phyloP scores from a whole-genome alignment of 2,113 vertebrate species.

The Syrmaticus mikado region DNA sequence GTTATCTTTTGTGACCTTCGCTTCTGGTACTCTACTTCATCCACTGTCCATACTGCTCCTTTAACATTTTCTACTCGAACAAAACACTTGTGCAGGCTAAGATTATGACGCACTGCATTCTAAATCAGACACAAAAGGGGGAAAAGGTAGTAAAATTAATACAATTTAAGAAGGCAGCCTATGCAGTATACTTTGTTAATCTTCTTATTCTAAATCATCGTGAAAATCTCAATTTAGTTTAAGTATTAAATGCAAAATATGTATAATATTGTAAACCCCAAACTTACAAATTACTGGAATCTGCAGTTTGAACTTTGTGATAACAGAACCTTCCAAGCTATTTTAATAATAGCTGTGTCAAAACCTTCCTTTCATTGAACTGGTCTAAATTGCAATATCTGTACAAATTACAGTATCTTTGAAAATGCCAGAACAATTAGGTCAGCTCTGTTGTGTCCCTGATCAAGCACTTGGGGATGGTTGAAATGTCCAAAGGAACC shows the following conservation, averaged over 20 bases:
- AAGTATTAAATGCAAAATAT: conserved; percentile 80
- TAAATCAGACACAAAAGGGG: conserved; percentile 80
- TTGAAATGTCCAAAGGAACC: conserved; percentile 90
- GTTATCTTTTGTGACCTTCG: conserved; percentile 99
- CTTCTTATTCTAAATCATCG: conserved; percentile 77
- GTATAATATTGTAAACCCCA: conserved; percentile 75
- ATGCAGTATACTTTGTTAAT: conserved; percentile 73
- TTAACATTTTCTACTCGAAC: conserved; percentile 99
- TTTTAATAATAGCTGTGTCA: conserved; percentile 97
- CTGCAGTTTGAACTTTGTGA: conserved; percentile 88
- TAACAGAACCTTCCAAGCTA: conserved; percentile 89
- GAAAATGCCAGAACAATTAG: conserved; percentile 93
- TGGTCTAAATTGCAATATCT: conserved; percentile 96
- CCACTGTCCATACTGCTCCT: conserved; percentile 99
- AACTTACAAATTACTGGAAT: conserved; percentile 85
- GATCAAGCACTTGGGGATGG: conserved; percentile 87
- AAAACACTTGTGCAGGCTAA: conserved; percentile 99
- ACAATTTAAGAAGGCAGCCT: conserved; percentile 76
- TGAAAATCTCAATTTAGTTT: conserved; percentile 77
- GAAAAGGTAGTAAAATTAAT: conserved; percentile 77
- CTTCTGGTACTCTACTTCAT: conserved; percentile 99
- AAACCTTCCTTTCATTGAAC: conserved; percentile 91
- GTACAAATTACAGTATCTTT: conserved; percentile 93
- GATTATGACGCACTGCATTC: conserved; percentile 99
- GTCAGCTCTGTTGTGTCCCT: conserved; percentile 88